A percentile compares a stretch with the other conserved stretches of the same genome.
These are phyloP conservation scores for Troglohyphantes excavatus DNA, from an alignment of 2,888 invertebrate genomes.

Conservation along the genomic window DNA sequence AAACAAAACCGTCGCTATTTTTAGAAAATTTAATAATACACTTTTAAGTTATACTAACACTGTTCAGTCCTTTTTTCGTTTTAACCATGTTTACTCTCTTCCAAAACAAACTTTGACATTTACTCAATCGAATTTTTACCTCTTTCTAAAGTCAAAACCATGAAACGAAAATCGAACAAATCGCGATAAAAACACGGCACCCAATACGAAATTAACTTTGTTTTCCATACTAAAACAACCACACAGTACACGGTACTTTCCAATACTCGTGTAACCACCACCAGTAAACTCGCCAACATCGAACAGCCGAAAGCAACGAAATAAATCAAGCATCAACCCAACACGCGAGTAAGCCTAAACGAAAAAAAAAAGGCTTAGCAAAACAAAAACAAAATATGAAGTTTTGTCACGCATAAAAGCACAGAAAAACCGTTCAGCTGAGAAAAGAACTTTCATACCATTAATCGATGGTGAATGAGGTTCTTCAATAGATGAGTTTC, in stretches of 20 bases:
- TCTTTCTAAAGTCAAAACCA: too few relatives aligned
- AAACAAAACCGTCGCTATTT: too few relatives aligned
- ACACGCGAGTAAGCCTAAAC: background rate
- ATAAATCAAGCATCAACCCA: background rate
- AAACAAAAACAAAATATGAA: background rate
- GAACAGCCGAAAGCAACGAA: background rate
- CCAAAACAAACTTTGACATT: too few relatives aligned
- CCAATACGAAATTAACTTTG: background rate
- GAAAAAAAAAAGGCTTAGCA: too few relatives aligned
- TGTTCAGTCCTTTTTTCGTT: too few relatives aligned
- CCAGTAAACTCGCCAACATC: background rate
- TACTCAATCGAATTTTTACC: too few relatives aligned
- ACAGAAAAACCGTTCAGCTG: background rate
- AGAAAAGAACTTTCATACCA: constrained; percentile 16
- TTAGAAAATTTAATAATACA: too few relatives aligned
- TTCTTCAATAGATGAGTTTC: constrained; percentile 37
- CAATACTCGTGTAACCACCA: too few relatives aligned
- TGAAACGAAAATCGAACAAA: background rate
- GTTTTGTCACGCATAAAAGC: background rate
- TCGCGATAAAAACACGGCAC: background rate
- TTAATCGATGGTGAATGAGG: constrained; percentile 49
- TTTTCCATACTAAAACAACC: background rate
- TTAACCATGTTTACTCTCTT: too few relatives aligned
- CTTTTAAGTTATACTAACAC: too few relatives aligned
- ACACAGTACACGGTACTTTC: too few relatives aligned